Evolutionary conservation across 2,797 vertebrate species (phyloP), one percentile per base, ranked within the genome.

Genomic region (Diceros bicornis): DNA sequence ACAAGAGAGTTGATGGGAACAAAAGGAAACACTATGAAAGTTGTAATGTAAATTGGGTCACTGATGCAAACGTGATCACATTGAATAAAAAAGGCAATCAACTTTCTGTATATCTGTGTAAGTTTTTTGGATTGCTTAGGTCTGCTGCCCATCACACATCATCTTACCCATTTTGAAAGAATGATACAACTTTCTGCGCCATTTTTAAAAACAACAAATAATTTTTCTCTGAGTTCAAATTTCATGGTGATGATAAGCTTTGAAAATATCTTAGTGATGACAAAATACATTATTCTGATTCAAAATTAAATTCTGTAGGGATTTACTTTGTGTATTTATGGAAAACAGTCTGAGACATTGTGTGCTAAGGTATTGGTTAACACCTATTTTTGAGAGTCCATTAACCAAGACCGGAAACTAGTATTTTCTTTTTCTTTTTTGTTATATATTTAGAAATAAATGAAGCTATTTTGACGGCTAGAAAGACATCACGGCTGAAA

Each of bases 331-430:
- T 90, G 17, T 91, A 14, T 87, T 75, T 79, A 72, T 89, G n/a
- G 62, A 87, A 96, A 92, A 75, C 5, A 93, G 32, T 77, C 66
- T 6, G 44, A 81, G 21, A 83, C 64, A 89, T 92, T 83, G 44
- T 68, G 29, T 81, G 8, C 59, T 87, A 72, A 74, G 1, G 5
- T 64, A 55, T 41, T 57, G 61, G 41, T 83, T 89, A 61, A 85
- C 29, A 44, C 52, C 37, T 75, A 74, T 88, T 97, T 95, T 64
- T 87, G 74, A 72, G 64, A 81, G 61, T 88, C 41, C 75, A 96
- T 94, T 96, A 85, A 47, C 27, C 52, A 96, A 81, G 59, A 17
- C 82, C 90, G 55, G 90, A 97, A 96, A 87, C 84, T 57, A 69
- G 14, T 83, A 62, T 55, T 85, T 87, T 37, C 25, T 37, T 57